A percentile compares a stretch with the other conserved stretches of the same genome.
Evolutionary conservation across 1,140 invertebrate genomes (phyloP).

Genomic region (Stenopsyche tienmushanensis): DNA sequence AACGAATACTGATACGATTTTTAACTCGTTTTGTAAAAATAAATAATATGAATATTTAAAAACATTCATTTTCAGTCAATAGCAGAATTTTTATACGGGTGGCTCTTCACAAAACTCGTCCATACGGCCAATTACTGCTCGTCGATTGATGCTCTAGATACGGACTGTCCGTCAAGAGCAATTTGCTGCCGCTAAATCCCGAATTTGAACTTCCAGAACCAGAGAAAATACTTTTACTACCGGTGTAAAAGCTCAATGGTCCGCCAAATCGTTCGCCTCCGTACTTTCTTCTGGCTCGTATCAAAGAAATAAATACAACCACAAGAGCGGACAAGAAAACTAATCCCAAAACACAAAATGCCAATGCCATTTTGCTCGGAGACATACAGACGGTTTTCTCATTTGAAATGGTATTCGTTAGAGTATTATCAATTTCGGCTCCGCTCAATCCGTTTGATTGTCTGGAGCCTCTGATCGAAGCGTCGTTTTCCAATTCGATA

Average conservation of each 20-base stretch:
- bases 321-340: constrained; percentile 67
- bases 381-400: constrained; percentile 70
- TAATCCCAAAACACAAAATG: constrained; percentile 66
- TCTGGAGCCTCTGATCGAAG: constrained; percentile 51
- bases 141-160: constrained; percentile 57
- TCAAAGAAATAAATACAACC: constrained; percentile 64
- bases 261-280: constrained; percentile 51
- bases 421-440: constrained; percentile 23
- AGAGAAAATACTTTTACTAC: constrained; percentile 56
- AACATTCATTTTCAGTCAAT: too few species aligned
- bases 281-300: constrained; percentile 57
- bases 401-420: constrained; percentile 48
- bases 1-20: too few species aligned
- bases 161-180: constrained; percentile 54
- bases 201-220: constrained; percentile 56
- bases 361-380: constrained; percentile 68
- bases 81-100: too few species aligned
- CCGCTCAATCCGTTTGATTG: constrained; percentile 27
- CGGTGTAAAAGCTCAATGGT: constrained; percentile 55
- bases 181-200: constrained; percentile 54
- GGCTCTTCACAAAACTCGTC: constrained; percentile 47
- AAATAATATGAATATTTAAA: too few species aligned
- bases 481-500: constrained; percentile 65
- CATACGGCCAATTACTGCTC: constrained; percentile 56
- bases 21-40: too few species aligned